Conservation (phyloP, 2,797 vertebrate species). For the Myotis findleyi region DNA sequence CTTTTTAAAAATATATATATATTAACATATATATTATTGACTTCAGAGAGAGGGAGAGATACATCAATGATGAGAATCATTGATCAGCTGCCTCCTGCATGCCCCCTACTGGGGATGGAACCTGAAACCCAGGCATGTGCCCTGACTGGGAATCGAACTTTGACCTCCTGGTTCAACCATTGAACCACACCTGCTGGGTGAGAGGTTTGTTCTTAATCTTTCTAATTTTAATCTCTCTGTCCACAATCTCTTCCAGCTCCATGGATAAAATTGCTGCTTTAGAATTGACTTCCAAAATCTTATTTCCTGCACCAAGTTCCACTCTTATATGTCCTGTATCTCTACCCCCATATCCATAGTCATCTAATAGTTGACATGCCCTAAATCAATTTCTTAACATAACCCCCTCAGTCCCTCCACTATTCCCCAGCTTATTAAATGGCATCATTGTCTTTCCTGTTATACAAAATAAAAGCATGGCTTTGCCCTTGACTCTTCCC, state of each 20-base stretch:
- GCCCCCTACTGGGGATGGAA: too few relatives aligned
- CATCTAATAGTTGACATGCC: background rate
- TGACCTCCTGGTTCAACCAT: too few relatives aligned
- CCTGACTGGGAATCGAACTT: too few relatives aligned
- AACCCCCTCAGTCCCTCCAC: background rate
- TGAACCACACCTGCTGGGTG: too few relatives aligned
- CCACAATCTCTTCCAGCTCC: background rate
- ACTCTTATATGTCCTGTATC: background rate
- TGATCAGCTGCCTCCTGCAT: too few relatives aligned
- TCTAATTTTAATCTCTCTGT: background rate
- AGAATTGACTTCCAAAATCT: constrained; percentile 39
- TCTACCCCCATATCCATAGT: background rate
- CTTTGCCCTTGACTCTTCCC: background rate
- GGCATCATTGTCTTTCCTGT: background rate
- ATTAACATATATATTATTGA: too few relatives aligned
- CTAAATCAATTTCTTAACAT: background rate
- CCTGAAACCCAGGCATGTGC: too few relatives aligned
- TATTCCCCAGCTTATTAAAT: background rate
- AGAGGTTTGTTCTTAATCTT: background rate
- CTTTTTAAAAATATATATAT: background rate
- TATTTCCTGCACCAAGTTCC: background rate
- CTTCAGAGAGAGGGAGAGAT: too few relatives aligned
- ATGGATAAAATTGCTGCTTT: background rate
- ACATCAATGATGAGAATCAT: too few relatives aligned
- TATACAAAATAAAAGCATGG: background rate